Evolutionary conservation across 2,797 vertebrate species (phyloP), one percentile per base, ranked within the genome.

Genomic region (Dallia pectoralis): DNA sequence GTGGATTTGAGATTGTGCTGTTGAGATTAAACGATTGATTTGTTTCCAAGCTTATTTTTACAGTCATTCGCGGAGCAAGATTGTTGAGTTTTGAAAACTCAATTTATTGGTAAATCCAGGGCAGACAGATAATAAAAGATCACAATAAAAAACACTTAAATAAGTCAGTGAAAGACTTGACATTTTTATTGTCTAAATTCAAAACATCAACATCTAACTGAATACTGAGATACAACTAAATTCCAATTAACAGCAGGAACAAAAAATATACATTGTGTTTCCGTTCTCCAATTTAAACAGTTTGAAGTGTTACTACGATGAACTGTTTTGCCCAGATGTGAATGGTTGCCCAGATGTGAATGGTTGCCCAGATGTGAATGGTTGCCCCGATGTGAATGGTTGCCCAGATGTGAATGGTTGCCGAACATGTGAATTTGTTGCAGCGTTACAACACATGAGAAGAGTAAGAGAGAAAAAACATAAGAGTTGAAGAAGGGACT

Each of bases 31-130:
- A 80, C 75, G 4, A 67, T 88, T n/a, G n/a, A 8, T 77, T 61
- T 33, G 19, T 73, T 81, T 72, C 66, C 16, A 18, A 66, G 47
- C 29, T 29, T 22, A 51, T 62, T 71, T 77, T 22, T 30, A 2
- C 8, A 30, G 5, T 36, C 36, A 18, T 69, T 69, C 27, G 22
- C n/a, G 29, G 16, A 3, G 30, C 22, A 30, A 40, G 27, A 73
- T 75, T 61, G 72, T 73, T 73, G 67, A 68, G 19, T 71, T 70
- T 71, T 84, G 74, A 82, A 82, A 69, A 75, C 71, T 77, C 73
- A 70, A 65, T 78, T 77, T 72, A 67, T 73, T 66, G 62, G 59
- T 78, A 66, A 78, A 76, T 33, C 70, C 53, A 73, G 53, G 72
- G 40, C 19, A 48, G 14, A 22, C 70, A 44, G 69, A 14, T 14